These are phyloP conservation scores for Chaenogobius annularis DNA, from an alignment of 2,113 vertebrate species.

Conservation along the genomic window DNA sequence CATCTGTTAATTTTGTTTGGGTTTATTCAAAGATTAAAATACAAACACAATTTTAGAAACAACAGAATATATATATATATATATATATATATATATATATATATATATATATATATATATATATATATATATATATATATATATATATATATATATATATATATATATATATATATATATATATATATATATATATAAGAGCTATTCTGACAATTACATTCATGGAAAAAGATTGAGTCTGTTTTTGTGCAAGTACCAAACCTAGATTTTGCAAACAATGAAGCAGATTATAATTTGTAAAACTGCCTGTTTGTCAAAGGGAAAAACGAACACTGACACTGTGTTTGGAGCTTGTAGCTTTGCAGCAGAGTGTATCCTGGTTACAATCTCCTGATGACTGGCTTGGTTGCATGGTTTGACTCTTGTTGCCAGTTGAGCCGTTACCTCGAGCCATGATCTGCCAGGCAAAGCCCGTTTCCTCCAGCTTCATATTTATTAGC, in stretches of 20 bases:
- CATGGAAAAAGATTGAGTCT: neutral
- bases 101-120: too few relatives aligned
- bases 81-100: too few relatives aligned
- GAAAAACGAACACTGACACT: neutral
- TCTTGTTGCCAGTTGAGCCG: conserved; percentile 39
- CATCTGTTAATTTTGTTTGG: too few relatives aligned
- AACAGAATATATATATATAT: too few relatives aligned
- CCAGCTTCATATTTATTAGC: conserved; percentile 63
- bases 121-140: too few relatives aligned
- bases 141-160: too few relatives aligned
- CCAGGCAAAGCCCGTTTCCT: conserved; percentile 42
- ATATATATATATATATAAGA: too few relatives aligned
- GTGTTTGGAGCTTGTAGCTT: conserved; percentile 2
- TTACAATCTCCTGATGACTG: conserved; percentile 41
- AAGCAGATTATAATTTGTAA: neutral
- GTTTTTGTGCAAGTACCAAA: neutral
- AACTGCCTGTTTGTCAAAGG: too few relatives aligned
- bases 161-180: too few relatives aligned
- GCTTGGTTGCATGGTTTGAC: conserved; percentile 39
- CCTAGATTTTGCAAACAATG: neutral
- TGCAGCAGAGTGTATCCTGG: conserved; percentile 23
- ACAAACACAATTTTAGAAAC: neutral
- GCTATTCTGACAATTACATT: too few relatives aligned
- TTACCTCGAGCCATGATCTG: conserved; percentile 40
- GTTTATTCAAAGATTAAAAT: neutral